A percentile compares a stretch with the other conserved stretches of the same genome.
Conservation (phyloP, 2,797 vertebrate genomes). For the Bovichtus variegatus region DNA sequence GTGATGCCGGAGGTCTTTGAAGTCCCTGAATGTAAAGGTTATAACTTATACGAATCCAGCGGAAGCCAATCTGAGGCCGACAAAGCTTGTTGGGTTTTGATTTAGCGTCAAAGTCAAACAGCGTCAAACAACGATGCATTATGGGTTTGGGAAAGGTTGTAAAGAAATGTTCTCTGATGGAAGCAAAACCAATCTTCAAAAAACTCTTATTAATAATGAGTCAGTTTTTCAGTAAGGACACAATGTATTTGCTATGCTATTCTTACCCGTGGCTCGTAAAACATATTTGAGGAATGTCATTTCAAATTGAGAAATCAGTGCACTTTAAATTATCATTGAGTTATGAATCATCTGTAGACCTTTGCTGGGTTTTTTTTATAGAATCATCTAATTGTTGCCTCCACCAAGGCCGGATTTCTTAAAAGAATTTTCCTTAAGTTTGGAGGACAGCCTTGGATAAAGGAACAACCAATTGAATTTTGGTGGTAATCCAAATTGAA, state of each 20-base stretch:
- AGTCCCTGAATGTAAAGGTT: conserved; percentile 25
- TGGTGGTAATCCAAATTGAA: not conserved
- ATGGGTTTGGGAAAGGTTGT: conserved; percentile 12
- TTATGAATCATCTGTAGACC: not conserved
- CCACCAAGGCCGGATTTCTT: not conserved
- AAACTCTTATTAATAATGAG: not conserved
- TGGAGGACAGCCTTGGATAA: conserved; percentile 21
- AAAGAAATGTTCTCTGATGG: not conserved
- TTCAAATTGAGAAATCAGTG: not conserved
- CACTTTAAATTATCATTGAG: not conserved
- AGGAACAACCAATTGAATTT: conserved; percentile 1
- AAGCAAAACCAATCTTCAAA: not conserved
- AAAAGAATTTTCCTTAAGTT: conserved; percentile 27
- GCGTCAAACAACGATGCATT: not conserved
- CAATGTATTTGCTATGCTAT: not conserved
- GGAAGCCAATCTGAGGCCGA: conserved; percentile 1
- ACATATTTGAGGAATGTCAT: not conserved
- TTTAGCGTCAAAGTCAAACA: conserved; percentile 10
- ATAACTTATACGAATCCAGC: conserved; percentile 16
- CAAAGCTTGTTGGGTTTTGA: conserved; percentile 12
- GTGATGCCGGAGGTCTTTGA: conserved; percentile 6
- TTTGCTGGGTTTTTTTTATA: not conserved
- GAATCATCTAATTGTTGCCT: not conserved
- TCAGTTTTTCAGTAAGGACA: not conserved
- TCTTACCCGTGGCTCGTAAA: not conserved